Evolutionary conservation across 2,113 vertebrate species (phyloP), one percentile per base, ranked within the genome.

Genomic region (Epinephelus cyanopodus): DNA sequence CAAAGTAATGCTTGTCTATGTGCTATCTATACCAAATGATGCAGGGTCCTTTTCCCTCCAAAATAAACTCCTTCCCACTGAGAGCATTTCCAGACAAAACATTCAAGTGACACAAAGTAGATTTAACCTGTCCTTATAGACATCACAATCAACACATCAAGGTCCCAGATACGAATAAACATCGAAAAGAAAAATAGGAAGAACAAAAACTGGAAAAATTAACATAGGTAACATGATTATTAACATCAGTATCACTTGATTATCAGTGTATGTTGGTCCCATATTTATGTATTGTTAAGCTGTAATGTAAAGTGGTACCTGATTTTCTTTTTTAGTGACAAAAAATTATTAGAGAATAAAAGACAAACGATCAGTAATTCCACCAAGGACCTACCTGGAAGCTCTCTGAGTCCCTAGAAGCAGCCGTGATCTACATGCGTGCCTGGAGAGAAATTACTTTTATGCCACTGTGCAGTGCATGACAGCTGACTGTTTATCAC

Each of bases 361-460:
- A 39, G 17, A 29, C 48, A 5, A 27, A 29, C 4, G 21, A 23
- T 67, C 23, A 69, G 5, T 33, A 18, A 29, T 29, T 17, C 25
- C 17, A 29, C 7, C 23, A 13, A 58, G 27, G 23, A 71, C 80
- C 0, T 70, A 82, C 80, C 80, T 77, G 23, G 12, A 57, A 8
- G 11, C 27, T 68, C 47, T 15, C 6, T 3, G 8, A 3, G 6
- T 5, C 19, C 42, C n/a, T 82, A 33, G 50, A 56, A 54, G 17
- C 45, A 54, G 18, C 13, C 61, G 29, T 25, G 12, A 18, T 8
- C 18, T 54, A 19, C 14, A 33, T 54, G 7, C 23, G 6, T 33
- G 1, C 11, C 18, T 10, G 17, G 62, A 64, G 8, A 11, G 5
- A 17, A 33, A 9, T 45, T 8, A 15, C 42, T 52, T 65, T n/a